Evolutionary conservation across 2,888 invertebrate genomes (phyloP), one percentile per base, ranked within the genome.

Genomic region (Gymnosoma rotundatum): DNA sequence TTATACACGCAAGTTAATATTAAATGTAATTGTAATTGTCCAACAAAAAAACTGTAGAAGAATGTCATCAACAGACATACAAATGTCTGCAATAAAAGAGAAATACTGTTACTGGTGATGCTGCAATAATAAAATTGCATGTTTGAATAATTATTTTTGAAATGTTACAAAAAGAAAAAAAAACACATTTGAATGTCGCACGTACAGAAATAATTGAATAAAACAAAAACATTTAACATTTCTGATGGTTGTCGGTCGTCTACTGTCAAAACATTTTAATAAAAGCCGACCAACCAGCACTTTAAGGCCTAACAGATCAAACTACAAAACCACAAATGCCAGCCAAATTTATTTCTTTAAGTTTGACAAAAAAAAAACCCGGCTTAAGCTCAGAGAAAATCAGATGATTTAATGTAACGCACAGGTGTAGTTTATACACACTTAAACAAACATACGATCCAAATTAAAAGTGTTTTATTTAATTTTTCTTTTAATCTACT

Each of bases 181-280:
- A 12, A 74, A 70, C 21, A 74, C n/a, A 78, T 52, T 64, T 48
- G 81, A 84, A 84, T 81, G 64, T 73, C 80, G 70, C 78, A 70
- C 76, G 80, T 80, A 74, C 60, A 69, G 73, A 52, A 78, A 73
- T 78, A 5, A n/a, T n/a, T n/a, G n/a, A n/a, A 32, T 80, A 78
- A 74, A 81, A 74, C 63, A 58, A 81, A 84, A 84, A 84, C 74
- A 56, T 63, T 78, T 78, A 70, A 42, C 84, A 84, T 84, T 54
- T 70, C 74, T 78, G 78, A 78, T 74, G 74, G 61, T 79, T 38
- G 69, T 73, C 56, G 72, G 38, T 48, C 45, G 70, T 76, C 56
- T 76, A 32, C 66, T 63, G 60, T 38, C 72, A 61, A 83, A 8
- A 75, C 66, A 66, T 61, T 72, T n/a, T 32, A 54, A 50, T 66